Evolutionary conservation across 1,140 invertebrate genomes (phyloP).

Genomic region (Platorchestia sp.): DNA sequence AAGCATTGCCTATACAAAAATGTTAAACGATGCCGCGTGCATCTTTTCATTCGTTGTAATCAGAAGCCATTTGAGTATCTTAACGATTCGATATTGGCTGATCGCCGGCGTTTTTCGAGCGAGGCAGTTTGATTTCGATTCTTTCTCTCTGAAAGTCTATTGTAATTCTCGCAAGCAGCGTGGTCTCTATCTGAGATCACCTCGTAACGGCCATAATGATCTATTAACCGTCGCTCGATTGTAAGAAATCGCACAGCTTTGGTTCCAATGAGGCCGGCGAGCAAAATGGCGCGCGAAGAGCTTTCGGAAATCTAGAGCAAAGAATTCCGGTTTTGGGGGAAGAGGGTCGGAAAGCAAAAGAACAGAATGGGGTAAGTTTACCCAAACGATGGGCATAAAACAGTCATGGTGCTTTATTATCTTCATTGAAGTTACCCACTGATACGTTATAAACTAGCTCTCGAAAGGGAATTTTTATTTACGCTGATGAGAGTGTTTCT

Average conservation of each 20-base stretch:
- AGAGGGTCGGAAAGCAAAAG: neutral
- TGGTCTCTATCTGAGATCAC: slow-evolving; percentile 39
- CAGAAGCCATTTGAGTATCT: neutral
- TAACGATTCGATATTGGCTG: neutral
- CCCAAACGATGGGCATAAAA: neutral
- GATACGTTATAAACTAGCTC: neutral
- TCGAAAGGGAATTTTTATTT: neutral
- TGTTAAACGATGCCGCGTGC: neutral
- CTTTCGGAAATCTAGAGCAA: neutral
- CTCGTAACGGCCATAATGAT: slow-evolving; percentile 30
- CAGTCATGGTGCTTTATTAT: neutral
- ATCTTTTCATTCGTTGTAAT: neutral
- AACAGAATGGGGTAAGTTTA: neutral
- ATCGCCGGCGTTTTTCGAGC: neutral
- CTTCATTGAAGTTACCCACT: neutral
- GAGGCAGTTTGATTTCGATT: slow-evolving; percentile 16
- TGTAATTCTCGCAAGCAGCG: slow-evolving; percentile 9
- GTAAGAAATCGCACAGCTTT: slow-evolving; percentile 34
- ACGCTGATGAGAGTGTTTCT: neutral
- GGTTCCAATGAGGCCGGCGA: neutral
- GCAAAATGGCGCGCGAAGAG: neutral
- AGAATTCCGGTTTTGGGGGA: neutral
- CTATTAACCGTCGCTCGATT: slow-evolving; percentile 33
- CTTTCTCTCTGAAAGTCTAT: neutral
- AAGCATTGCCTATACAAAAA: neutral